Evolutionary conservation across 1,140 invertebrate species (phyloP).

Genomic region (Lasioglossum albipes): DNA sequence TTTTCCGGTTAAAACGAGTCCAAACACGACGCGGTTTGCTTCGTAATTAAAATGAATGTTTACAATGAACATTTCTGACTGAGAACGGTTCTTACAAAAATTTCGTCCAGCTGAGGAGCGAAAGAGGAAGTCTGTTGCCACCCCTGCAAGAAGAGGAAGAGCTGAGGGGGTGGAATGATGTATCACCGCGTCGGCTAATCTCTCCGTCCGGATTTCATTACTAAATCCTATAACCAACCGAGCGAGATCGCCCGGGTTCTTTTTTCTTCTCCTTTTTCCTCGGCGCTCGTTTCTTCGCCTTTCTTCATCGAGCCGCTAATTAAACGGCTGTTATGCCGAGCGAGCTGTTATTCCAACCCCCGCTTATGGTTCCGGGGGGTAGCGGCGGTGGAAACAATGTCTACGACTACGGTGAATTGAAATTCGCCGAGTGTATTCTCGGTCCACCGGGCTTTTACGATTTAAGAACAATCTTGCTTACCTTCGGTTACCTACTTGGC

Average conservation of each 20-base stretch:
- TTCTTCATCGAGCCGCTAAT: conserved; percentile 60
- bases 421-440: conserved; percentile 39
- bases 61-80: no score
- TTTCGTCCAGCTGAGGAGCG: no score
- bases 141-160: not conserved
- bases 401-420: conserved; percentile 44
- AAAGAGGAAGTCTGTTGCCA: no score
- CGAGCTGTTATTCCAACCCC: conserved; percentile 9
- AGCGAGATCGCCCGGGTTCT: not conserved
- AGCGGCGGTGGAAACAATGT: conserved; percentile 43
- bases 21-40: no score
- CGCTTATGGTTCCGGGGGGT: conserved; percentile 10
- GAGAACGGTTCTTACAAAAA: no score
- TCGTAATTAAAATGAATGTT: no score
- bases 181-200: conserved; percentile 59
- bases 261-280: conserved; percentile 12
- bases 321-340: conserved; percentile 60
- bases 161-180: conserved; percentile 55
- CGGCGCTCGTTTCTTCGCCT: conserved; percentile 42
- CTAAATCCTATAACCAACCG: conserved; percentile 63
- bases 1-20: no score
- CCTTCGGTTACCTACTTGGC: not conserved
- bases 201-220: conserved; percentile 64
- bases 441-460: conserved; percentile 5
- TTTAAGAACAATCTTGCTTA: conserved; percentile 19